Base-by-base conservation (phyloP, 2,113 vertebrate species). In the Sardina pilchardus region DNA sequence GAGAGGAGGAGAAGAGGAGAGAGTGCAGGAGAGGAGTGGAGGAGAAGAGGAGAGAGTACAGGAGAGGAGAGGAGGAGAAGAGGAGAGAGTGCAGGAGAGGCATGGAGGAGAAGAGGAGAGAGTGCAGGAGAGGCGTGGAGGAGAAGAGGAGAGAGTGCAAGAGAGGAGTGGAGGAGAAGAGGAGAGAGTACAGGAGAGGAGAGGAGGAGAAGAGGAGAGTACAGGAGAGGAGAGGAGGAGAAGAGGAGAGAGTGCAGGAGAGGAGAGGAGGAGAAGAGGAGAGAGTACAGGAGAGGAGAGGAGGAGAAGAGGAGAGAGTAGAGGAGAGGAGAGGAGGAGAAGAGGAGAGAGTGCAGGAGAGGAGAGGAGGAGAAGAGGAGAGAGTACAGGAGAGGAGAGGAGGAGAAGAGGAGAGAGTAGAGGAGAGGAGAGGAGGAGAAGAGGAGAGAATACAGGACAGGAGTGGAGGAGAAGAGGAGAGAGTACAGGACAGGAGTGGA, bases 61-160 rank as follows among this genome's bases (percentile, higher is more conserved):
- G 45, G 6, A 47, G 39, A 47, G 6, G 45, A 47, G 45, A 10
- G 12, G 45, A 47, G 44, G 39, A 3, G 45, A 47, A 9, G 45
- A 47, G 45, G n/a, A n/a, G 4, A 16, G 36, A 5, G 26, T 24
- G 44, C 30, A 82, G 82, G 81, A 50, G 47, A 86, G 67, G 78
- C 7, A 16, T 8, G 48, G 47, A 39, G 39, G 39, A 39, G 39
- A 4, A 2, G 53, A 39, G 39, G n/a, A n/a, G 4, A 16, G 36
- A 5, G 26, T 24, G 44, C 30, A 82, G 82, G 81, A 50, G 47
- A 86, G 67, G 78, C 7, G n/a, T 8, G 48, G 47, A 86, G 48
- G 47, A 53, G n/a, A 67, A 48, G 36, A 59, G 81, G 71, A 75
- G 42, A 10, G 81, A 56, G 14, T 5, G 19, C 16, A 56, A 16